Conservation (phyloP, 2,888 invertebrate species). For the Epistrophe eligans region DNA sequence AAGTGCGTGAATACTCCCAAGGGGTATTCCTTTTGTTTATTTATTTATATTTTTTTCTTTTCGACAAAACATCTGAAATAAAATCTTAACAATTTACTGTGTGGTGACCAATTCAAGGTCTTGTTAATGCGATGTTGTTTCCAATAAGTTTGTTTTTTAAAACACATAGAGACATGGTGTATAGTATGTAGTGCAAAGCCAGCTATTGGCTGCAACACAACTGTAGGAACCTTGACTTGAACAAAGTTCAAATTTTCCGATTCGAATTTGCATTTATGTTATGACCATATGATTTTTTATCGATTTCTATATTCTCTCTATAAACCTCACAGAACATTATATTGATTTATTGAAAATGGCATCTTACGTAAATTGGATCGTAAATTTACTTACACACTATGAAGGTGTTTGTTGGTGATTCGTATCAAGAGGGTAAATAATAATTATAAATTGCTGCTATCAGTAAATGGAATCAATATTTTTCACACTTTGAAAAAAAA, state of each 20-base stretch:
- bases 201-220: conserved; percentile 24
- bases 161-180: no score
- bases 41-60: not conserved
- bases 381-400: conserved; percentile 44
- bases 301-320: conserved; percentile 1
- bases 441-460: conserved; percentile 44
- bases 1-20: conserved; percentile 58
- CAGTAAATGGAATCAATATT: conserved; percentile 64
- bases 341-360: conserved; percentile 70
- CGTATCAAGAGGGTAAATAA: not conserved
- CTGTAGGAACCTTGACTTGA: conserved; percentile 58
- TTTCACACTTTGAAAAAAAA: conserved; percentile 60
- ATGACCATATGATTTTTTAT: not conserved
- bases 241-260: conserved; percentile 45
- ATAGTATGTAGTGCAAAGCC: not conserved
- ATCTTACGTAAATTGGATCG: conserved; percentile 59
- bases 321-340: not conserved
- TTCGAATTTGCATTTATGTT: not conserved
- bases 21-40: conserved; percentile 32
- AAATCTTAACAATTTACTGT: conserved; percentile 57
- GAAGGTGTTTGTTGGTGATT: conserved; percentile 24
- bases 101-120: conserved; percentile 69
- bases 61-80: conserved; percentile 17
- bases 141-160: conserved; percentile 55
- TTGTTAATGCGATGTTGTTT: conserved; percentile 47